Base-by-base conservation (phyloP, 2,888 invertebrate genomes). In the Ferrisia virgata region DNA sequence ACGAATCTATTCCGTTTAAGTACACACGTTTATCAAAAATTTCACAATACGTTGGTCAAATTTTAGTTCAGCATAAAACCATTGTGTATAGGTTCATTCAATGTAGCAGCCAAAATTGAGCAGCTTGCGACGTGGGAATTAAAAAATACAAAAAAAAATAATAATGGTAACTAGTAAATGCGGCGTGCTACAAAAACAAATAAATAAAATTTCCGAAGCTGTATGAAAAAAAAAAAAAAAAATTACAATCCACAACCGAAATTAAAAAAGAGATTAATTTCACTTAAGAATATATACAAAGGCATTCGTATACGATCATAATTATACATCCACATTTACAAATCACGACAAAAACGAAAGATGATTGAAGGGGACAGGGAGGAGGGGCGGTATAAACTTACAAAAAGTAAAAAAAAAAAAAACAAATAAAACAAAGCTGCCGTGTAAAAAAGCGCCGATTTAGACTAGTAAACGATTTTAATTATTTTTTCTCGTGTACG, bases 91-190 rank as follows among this genome's bases (percentile, higher is more conserved):
- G 53, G 53, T 47, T n/a, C 3, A 43, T 53, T 53, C 33, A 53
- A 58, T 36, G 82, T 82, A 82, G 82, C 82, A 82, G 82, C 82
- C 82, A 25, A 82, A 25, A 82, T 83, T 83, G 83, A 83, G 83
- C 83, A 76, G 25, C 83, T 72, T 36, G 64, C 72, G 36, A 76
- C 5, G 6, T 18, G 72, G 36, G 72, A 76, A 40, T 25, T 36
- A 83, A 83, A 76, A 72, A 83, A 76, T 72, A n/a, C n/a, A n/a
- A 72, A 76, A 83, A 83, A 69, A 76, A 82, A 40, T 69, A 76
- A 83, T 72, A 83, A 83, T 83, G 83, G 83, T 83, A 83, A 83
- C 83, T 83, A 83, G 83, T 83, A 72, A 83, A 83, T 72, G 83
- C 76, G 83, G 83, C 83, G 76, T 83, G 83, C 83, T 83, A 83